Conservation (phyloP, 2,888 invertebrate species). For the Aphelenchoides bicaudatus region DNA sequence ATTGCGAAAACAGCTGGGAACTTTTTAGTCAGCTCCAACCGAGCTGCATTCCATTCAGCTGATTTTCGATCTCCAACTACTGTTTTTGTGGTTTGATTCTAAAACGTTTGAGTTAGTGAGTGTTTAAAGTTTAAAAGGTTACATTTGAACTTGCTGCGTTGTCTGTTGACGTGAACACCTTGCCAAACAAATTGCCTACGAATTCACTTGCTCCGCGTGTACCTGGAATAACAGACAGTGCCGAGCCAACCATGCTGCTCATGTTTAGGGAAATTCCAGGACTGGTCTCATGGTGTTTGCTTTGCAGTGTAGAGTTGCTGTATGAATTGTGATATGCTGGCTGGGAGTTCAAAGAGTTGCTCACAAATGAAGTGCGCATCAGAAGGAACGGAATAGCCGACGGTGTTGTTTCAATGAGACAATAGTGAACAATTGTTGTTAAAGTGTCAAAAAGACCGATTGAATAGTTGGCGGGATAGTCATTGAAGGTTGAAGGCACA, state of each 20-base stretch:
- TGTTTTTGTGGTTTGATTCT: neutral
- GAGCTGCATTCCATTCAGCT: constrained; percentile 64
- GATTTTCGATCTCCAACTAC: neutral
- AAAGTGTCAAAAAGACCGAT: constrained; percentile 51
- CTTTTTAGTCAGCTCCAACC: constrained; percentile 74
- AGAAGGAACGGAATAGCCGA: constrained; percentile 23
- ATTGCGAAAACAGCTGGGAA: constrained; percentile 78
- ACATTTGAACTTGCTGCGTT: constrained; percentile 18
- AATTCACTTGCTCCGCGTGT: constrained; percentile 68
- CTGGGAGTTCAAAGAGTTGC: constrained; percentile 5
- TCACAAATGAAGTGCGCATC: constrained; percentile 12
- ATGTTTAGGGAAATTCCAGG: constrained; percentile 23
- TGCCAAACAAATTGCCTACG: constrained; percentile 71
- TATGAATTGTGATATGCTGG: neutral
- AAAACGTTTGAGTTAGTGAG: neutral
- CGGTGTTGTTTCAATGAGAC: constrained; percentile 43
- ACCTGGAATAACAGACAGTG: constrained; percentile 55
- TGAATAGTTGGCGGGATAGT: constrained; percentile 53
- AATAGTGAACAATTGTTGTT: constrained; percentile 58
- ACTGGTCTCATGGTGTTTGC: neutral
- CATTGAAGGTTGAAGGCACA: constrained; percentile 7
- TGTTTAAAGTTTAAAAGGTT: neutral
- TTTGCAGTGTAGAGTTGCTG: neutral
- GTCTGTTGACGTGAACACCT: constrained; percentile 72
- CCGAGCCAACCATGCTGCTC: constrained; percentile 40